Conservation (phyloP, 2,888 invertebrate genomes). For the Rhodophaea formosa region DNA sequence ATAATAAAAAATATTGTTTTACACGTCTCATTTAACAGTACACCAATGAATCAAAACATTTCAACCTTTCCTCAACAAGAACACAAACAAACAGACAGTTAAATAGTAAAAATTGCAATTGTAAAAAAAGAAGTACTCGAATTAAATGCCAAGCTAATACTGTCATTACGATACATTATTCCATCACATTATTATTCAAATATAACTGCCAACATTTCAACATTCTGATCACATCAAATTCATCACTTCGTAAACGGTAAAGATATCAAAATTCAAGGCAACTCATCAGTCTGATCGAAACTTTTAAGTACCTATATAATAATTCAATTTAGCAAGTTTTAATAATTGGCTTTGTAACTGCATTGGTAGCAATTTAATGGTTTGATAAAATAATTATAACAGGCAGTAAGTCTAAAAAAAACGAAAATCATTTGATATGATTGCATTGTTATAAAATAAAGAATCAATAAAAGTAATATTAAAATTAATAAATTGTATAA, state of each 20-base stretch:
- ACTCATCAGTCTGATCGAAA: slow-evolving; percentile 58
- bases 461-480: not conserved
- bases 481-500: not conserved
- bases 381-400: not conserved
- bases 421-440: not conserved
- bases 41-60: not conserved
- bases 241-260: slow-evolving; percentile 32
- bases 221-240: slow-evolving; percentile 34
- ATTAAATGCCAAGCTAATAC: slow-evolving; percentile 75
- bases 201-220: slow-evolving; percentile 39
- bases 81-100: slow-evolving; percentile 9
- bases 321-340: slow-evolving; percentile 12
- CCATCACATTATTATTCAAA: slow-evolving; percentile 38
- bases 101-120: slow-evolving; percentile 14
- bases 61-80: not conserved
- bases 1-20: not conserved
- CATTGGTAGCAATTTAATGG: slow-evolving; percentile 1
- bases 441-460: not conserved
- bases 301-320: slow-evolving; percentile 32
- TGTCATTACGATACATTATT: slow-evolving; percentile 41
- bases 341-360: slow-evolving; percentile 3
- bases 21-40: not conserved
- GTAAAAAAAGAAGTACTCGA: slow-evolving; percentile 19
- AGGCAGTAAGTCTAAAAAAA: not conserved
- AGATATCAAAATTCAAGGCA: slow-evolving; percentile 60